These are phyloP conservation scores for Lepidocyrtoides sp. DNA, from an alignment of 2,888 invertebrate genomes.

Conservation along the genomic window DNA sequence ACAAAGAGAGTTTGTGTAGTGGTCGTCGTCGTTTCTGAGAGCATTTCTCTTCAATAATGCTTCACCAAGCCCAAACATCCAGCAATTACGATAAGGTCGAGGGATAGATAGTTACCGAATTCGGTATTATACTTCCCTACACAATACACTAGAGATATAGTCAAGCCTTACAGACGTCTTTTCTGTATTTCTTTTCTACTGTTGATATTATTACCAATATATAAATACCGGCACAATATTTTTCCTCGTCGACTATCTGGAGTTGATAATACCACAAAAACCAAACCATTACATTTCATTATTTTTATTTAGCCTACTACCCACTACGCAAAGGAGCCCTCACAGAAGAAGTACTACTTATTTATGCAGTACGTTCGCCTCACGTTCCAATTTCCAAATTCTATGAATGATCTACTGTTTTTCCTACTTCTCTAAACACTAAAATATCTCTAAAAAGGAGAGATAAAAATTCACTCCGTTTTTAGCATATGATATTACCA, in stretches of 20 bases:
- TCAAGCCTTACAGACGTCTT: background rate
- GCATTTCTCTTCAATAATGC: conserved; percentile 67
- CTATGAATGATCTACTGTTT: conserved; percentile 64
- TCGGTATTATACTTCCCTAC: background rate
- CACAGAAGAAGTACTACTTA: conserved; percentile 55
- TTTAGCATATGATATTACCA: background rate
- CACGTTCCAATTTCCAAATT: conserved; percentile 71
- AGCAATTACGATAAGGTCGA: conserved; percentile 29
- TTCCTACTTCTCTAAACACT: conserved; percentile 9
- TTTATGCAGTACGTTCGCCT: conserved; percentile 49
- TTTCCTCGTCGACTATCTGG: conserved; percentile 39
- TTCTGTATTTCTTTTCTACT: no score
- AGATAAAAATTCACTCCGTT: background rate
- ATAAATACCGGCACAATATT: conserved; percentile 27
- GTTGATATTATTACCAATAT: no score
- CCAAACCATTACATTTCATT: conserved; percentile 55
- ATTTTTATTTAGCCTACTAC: conserved; percentile 42
- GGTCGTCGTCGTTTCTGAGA: conserved; percentile 19
- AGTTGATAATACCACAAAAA: conserved; percentile 62
- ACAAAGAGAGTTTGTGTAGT: conserved; percentile 47
- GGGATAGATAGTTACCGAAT: background rate
- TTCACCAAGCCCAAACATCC: conserved; percentile 56
- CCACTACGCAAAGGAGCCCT: background rate
- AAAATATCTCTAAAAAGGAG: background rate
- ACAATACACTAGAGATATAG: background rate